Evolutionary conservation across 2,888 invertebrate genomes (phyloP), one percentile per base, ranked within the genome.

Genomic region (Epirrhoe tristata): DNA sequence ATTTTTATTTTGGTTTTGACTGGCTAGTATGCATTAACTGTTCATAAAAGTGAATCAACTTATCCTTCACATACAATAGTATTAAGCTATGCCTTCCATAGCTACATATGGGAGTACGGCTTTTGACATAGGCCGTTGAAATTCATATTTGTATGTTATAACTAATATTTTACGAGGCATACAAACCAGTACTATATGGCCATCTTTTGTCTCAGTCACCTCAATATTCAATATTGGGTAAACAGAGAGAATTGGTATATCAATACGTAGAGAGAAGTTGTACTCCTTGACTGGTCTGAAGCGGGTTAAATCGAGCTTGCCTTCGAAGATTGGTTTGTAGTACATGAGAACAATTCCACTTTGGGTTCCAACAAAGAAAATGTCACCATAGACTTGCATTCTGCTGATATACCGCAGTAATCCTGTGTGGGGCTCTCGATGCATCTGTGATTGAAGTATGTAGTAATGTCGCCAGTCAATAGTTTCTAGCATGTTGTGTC

Each of bases 101-200:
- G 39, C 12, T 43, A 65, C 46, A 14, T 63, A 70, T 6, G 63
- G 65, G 69, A 88, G 70, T 0, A 84, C 82, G 1, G 77, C 76
- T 0, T 81, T 77, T 0, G 78, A 76, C 0, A 78, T 74, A 5
- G 75, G 61, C 54, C 34, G 48, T 8, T 82, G 81, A 36, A 84
- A 85, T 1, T 69, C 73, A 63, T 92, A 88, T 0, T 59, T 75
- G 34, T 86, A 91, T n/a, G 82, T 82, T 0, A 93, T 53, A 0
- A 88, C 75, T 0, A 85, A 87, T 8, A 93, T 81, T 71, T 91
- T 90, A 60, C 89, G 88, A 0, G 90, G 90, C 91, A 91, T 90
- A 0, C 83, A 91, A 0, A 90, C 85, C 1, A 90, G 67, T 0
- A 93, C 81, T 0, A 74, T 85, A 59, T 93, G 93, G 0, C 89